phyloP scores from a whole-genome alignment of 1,140 invertebrate genomes.

The Panulirus ornatus region DNA sequence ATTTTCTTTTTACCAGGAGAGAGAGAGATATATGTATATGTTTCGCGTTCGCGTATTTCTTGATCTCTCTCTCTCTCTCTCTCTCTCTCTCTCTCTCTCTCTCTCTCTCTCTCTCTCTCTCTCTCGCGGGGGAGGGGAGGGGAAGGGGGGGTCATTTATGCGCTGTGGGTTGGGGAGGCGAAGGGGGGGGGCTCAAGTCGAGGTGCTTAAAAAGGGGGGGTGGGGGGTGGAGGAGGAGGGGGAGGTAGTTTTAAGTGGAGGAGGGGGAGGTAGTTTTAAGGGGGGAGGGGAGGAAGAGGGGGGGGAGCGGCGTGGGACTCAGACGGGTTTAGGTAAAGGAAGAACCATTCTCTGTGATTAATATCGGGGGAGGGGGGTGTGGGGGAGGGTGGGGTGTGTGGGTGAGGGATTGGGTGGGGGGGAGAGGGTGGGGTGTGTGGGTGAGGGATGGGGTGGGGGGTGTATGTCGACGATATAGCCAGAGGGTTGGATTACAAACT shows the following conservation, averaged over 20 bases:
- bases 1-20: not conserved
- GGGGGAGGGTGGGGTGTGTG: not conserved
- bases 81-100: not conserved
- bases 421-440: not conserved
- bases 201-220: not conserved
- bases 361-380: not conserved
- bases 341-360: too few species aligned
- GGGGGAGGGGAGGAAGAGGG: not conserved
- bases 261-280: not conserved
- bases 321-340: not conserved
- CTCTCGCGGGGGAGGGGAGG: not conserved
- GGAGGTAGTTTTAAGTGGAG: not conserved
- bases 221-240: not conserved
- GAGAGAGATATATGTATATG: too few species aligned
- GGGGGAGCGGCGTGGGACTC: not conserved
- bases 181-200: not conserved
- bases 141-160: not conserved
- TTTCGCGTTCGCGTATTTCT: not conserved
- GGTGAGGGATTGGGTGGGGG: not conserved
- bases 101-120: not conserved
- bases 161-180: not conserved
- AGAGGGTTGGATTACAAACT: too few species aligned
- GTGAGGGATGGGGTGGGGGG: not conserved
- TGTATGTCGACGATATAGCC: not conserved
- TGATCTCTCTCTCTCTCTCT: not conserved